Percentiles rank a stretch among this genome's conserved stretches.
phyloP scores from a whole-genome alignment of 2,888 invertebrate species.

The Nipponacmea schrenckii region DNA sequence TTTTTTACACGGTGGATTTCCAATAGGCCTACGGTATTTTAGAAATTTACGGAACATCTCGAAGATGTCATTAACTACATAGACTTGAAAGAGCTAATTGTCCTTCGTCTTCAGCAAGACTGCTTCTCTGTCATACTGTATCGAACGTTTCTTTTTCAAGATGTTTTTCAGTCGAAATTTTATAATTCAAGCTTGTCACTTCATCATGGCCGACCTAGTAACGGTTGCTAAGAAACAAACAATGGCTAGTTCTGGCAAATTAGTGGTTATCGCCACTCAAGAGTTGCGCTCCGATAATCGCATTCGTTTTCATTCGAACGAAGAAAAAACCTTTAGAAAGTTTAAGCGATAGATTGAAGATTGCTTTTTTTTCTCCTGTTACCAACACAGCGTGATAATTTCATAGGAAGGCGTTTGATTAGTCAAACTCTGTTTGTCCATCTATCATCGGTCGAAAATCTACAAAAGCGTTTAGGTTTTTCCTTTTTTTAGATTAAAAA shows the following conservation, averaged over 20 bases:
- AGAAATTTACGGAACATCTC: too few species aligned
- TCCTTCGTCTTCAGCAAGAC: too few species aligned
- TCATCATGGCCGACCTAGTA: slow-evolving; percentile 7
- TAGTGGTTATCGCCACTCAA: slow-evolving; percentile 3
- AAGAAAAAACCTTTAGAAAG: slow-evolving; percentile 5
- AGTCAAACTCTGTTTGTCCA: background rate
- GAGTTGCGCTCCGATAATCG: background rate
- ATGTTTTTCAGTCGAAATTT: too few species aligned
- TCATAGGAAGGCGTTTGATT: background rate
- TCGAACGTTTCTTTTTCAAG: too few species aligned
- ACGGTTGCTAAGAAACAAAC: slow-evolving; percentile 5
- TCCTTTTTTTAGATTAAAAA: too few species aligned
- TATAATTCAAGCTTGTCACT: slow-evolving; percentile 1
- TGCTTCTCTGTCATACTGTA: too few species aligned
- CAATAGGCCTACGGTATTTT: too few species aligned
- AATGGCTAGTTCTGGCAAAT: slow-evolving; percentile 2
- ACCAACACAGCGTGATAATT: background rate
- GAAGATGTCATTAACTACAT: too few species aligned
- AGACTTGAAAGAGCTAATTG: too few species aligned
- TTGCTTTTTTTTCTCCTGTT: background rate
- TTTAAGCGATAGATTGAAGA: background rate
- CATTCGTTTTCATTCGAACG: slow-evolving; percentile 4
- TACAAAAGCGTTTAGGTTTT: too few species aligned
- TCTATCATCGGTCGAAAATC: too few species aligned
- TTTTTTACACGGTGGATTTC: too few species aligned